Base-by-base conservation (phyloP, 2,888 invertebrate species). In the Pristionchus fissidentatus region DNA sequence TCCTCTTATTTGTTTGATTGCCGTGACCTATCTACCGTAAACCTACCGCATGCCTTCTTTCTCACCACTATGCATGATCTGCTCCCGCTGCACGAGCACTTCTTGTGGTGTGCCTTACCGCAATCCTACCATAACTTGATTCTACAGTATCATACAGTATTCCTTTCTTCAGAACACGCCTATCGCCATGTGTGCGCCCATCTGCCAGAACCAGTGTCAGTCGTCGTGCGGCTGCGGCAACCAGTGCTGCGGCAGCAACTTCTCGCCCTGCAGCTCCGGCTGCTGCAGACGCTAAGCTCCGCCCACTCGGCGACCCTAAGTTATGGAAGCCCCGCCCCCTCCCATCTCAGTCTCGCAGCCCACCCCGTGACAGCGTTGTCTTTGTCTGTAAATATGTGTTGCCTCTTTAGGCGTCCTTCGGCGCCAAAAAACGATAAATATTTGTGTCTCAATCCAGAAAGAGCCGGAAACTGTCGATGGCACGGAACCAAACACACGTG, bases 271-370 rank as follows among this genome's bases (percentile, higher is more conserved):
- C 57, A 57, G 79, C 22, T 22, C 38, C 41, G 35, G 41, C 4
- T 79, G 79, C 79, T 79, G 79, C 57, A 52, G 79, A 77, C 75
- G 75, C 75, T 77, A 77, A 49, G 32, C 49, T 13, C 22, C 49
- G 1, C 4, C 43, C n/a, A 1, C 43, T 73, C 32, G n/a, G 3
- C 41, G 10, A 41, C 41, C 15, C 38, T 70, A 70, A 70, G 29
- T 70, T 70, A 70, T 70, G 35, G 38, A 10, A 3, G n/a, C n/a
- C n/a, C n/a, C n/a, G n/a, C n/a, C n/a, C 55, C 55, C 46, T 46
- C 46, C 8, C 15, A 15, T 46, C 46, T 10, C 15, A 10, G 57
- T 26, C 57, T 52, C 5, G 4, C 52, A 4, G n/a, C 7, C 46
- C 46, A 15, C 15, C 46, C 46, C 46, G 46, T 55, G 10, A 55